These are phyloP conservation scores for Elmis aenea DNA, from an alignment of 2,888 invertebrate species.

Conservation along the genomic window DNA sequence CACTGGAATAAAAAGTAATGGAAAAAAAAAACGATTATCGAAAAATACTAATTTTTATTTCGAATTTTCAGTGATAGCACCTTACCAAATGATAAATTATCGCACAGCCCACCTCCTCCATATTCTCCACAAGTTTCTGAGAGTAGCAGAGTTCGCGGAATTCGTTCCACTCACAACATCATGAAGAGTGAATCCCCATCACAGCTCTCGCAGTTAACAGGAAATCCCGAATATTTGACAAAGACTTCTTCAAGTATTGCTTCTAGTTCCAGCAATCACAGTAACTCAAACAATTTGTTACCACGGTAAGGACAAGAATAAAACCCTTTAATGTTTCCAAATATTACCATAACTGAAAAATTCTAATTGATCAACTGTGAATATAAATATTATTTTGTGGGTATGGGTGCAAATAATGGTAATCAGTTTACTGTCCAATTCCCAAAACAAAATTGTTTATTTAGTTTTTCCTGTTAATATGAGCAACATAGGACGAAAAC, in stretches of 20 bases:
- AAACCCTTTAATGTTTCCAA: too few relatives aligned
- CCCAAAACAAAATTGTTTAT: too few relatives aligned
- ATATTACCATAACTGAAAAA: too few relatives aligned
- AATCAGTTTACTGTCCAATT: slow-evolving; percentile 2
- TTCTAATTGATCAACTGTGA: too few relatives aligned
- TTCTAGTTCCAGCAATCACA: slow-evolving; percentile 27
- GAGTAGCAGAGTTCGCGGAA: slow-evolving; percentile 25
- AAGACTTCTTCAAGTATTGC: slow-evolving; percentile 27
- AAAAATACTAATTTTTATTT: background rate
- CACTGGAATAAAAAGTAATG: slow-evolving; percentile 33
- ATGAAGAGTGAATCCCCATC: slow-evolving; percentile 24
- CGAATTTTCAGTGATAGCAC: slow-evolving; percentile 17
- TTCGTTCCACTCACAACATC: slow-evolving; percentile 22
- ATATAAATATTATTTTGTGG: too few relatives aligned
- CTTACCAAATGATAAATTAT: slow-evolving; percentile 26
- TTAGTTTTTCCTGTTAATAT: too few relatives aligned
- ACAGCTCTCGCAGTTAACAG: slow-evolving; percentile 13
- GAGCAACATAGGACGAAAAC: too few relatives aligned
- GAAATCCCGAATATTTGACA: slow-evolving; percentile 18
- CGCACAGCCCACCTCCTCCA: slow-evolving; percentile 47
- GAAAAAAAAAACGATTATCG: background rate
- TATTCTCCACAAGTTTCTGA: slow-evolving; percentile 40
- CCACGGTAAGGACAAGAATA: slow-evolving; percentile 30
- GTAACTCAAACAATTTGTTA: slow-evolving; percentile 26
- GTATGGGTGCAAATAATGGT: too few relatives aligned